Evolutionary conservation across 2,888 invertebrate genomes (phyloP), one percentile per base, ranked within the genome.

Genomic region (Euphydryas editha): DNA sequence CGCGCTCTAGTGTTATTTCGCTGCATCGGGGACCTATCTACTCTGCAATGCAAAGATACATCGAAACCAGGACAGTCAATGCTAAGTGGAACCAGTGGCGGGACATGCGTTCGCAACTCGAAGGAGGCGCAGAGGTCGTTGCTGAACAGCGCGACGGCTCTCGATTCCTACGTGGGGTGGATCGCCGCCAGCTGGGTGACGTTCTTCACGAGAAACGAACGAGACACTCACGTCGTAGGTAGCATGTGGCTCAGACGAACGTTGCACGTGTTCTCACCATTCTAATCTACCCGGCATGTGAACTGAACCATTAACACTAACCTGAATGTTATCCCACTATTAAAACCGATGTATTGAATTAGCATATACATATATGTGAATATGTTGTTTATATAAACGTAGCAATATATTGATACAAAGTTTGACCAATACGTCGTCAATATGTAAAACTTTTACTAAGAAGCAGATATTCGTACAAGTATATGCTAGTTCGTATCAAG

Each of bases 21-120:
- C 81, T 93, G 93, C 87, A 87, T 93, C 84, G 92, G 92, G 67
- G 91, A 93, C 81, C 86, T 93, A 69, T 88, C 91, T 42, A 82
- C 84, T 70, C 88, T 80, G 76, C 87, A 73, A 81, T 90, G 86
- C 81, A 81, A 82, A 75, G 76, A 78, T 61, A 90, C 76, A 64
- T 81, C 87, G 61, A 86, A 94, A 57, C 59, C 67, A 57, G 77
- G 46, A 65, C 63, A 67, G 67, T 62, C 68, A 73, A 66, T 56
- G 4, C 55, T 54, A 65, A 75, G 68, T 63, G 75, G 59, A 46
- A 75, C 54, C 79, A 51, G 72, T 77, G 64, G 78, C 86, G 76
- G 84, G 39, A 81, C 76, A 60, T 92, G 92, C 78, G 81, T 88
- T 72, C 76, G 83, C 62, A 81, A 89, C 69, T 84, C 88, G 36